A percentile compares a stretch with the other conserved stretches of the same genome.
These are phyloP conservation scores for Menura novaehollandiae DNA, from an alignment of 2,113 vertebrate genomes.

Conservation along the genomic window DNA sequence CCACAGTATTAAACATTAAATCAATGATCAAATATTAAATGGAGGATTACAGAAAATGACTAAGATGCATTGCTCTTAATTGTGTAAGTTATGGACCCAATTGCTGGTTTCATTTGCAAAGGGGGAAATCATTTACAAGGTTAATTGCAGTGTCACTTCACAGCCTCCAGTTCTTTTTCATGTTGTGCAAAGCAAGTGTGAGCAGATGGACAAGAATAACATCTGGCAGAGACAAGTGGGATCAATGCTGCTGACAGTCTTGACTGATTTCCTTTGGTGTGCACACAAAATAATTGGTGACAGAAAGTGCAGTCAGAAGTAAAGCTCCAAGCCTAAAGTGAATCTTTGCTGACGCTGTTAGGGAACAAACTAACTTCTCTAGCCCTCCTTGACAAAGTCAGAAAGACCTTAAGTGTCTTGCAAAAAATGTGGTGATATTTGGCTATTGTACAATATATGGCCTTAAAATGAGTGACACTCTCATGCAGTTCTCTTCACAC, in stretches of 20 bases:
- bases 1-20: slow-evolving; percentile 43
- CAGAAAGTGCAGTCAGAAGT: slow-evolving; percentile 14
- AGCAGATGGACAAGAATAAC: slow-evolving; percentile 70
- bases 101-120: slow-evolving; percentile 45
- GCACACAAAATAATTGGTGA: slow-evolving; percentile 29
- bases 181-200: slow-evolving; percentile 39
- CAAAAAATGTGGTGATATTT: background rate
- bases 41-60: slow-evolving; percentile 45
- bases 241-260: slow-evolving; percentile 49
- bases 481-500: background rate
- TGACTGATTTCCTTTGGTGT: slow-evolving; percentile 60
- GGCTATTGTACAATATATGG: background rate
- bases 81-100: slow-evolving; percentile 46
- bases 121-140: slow-evolving; percentile 66
- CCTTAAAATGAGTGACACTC: background rate
- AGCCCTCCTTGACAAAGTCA: background rate
- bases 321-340: slow-evolving; percentile 5
- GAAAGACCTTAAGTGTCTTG: background rate
- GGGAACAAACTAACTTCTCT: background rate
- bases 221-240: slow-evolving; percentile 60
- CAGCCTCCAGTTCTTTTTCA: slow-evolving; percentile 54
- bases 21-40: slow-evolving; percentile 65
- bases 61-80: slow-evolving; percentile 63
- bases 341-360: background rate
- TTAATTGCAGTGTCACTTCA: slow-evolving; percentile 66